phyloP scores from a whole-genome alignment of 2,113 vertebrate genomes.

The Triplophysa siluroides region DNA sequence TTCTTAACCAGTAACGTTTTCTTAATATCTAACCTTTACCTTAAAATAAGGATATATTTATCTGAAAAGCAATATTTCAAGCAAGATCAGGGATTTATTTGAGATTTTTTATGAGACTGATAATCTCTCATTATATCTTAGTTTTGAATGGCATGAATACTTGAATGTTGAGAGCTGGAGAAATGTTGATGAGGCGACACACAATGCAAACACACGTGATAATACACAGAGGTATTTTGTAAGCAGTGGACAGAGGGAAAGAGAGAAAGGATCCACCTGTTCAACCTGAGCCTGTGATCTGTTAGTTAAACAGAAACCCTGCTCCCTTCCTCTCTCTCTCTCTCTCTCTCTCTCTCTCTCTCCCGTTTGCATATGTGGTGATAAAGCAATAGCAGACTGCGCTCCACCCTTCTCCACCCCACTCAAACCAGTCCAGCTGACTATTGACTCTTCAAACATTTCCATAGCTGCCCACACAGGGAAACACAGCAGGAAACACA shows the following conservation, averaged over 20 bases:
- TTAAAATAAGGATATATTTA: no score
- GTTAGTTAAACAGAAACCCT: slow-evolving; percentile 65
- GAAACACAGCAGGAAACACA: slow-evolving; percentile 55
- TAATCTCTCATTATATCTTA: no score
- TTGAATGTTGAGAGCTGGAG: neutral
- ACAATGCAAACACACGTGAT: slow-evolving; percentile 32
- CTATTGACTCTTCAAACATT: slow-evolving; percentile 78
- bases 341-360: slow-evolving; percentile 52
- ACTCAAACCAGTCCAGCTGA: slow-evolving; percentile 55
- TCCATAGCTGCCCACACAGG: slow-evolving; percentile 68
- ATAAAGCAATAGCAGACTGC: slow-evolving; percentile 63
- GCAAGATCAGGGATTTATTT: no score
- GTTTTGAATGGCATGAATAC: neutral
- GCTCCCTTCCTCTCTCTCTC: slow-evolving; percentile 55
- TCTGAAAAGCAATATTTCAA: no score
- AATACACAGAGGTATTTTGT: neutral
- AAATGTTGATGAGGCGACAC: slow-evolving; percentile 16
- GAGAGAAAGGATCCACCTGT: slow-evolving; percentile 49
- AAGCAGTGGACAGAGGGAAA: slow-evolving; percentile 42
- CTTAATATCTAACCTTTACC: no score
- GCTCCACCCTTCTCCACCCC: slow-evolving; percentile 54
- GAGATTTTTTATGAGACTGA: no score
- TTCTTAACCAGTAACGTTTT: no score
- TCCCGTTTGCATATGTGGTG: slow-evolving; percentile 75
- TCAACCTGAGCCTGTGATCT: slow-evolving; percentile 23